Base-by-base conservation (phyloP, 2,888 invertebrate species). In the Hemaris fuciformis region DNA sequence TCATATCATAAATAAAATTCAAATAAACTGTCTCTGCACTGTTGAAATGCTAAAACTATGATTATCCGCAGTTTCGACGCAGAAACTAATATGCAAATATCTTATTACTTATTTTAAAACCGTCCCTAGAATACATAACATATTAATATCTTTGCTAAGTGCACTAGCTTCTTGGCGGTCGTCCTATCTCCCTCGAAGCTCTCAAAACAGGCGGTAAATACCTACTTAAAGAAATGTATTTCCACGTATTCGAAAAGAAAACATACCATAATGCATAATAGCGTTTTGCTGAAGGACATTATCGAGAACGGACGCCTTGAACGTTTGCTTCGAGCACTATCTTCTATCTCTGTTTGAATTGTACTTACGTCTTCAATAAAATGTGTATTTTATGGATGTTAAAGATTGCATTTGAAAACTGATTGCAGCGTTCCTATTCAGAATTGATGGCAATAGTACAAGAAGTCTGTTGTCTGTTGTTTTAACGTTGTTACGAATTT, bases 291-390 rank as follows among this genome's bases (percentile, higher is more conserved):
- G 48, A 27, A 53, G 27, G 15, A 53, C 48, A 25, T 25, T 53
- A 53, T 27, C 27, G 15, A 27, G 48, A 15, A 43, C 25, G 25
- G 3, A 8, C 27, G 48, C 8, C 27, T 20, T 15, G 27, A 31
- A 31, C n/a, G 38, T 38, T 38, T 38, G 48, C 27, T 53, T 8
- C 15, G 15, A 53, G 27, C 27, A 27, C 23, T 23, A 15, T 27
- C 48, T 53, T n/a, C 27, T 53, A 53, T 53, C 48, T 53, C 27
- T 27, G 27, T 53, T 53, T 48, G 27, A 53, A 27, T 53, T 25
- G 27, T 23, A 53, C 48, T 53, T 53, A 53, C 48, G 48, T 53
- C 48, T 27, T n/a, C 48, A 53, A 18, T 53, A 53, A 53, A 53
- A 31, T 53, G 25, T 53, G 31, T 31, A 31, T 18, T 53, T 31